phyloP scores from a whole-genome alignment of 1,140 invertebrate species.

The Dysdera silvatica region DNA sequence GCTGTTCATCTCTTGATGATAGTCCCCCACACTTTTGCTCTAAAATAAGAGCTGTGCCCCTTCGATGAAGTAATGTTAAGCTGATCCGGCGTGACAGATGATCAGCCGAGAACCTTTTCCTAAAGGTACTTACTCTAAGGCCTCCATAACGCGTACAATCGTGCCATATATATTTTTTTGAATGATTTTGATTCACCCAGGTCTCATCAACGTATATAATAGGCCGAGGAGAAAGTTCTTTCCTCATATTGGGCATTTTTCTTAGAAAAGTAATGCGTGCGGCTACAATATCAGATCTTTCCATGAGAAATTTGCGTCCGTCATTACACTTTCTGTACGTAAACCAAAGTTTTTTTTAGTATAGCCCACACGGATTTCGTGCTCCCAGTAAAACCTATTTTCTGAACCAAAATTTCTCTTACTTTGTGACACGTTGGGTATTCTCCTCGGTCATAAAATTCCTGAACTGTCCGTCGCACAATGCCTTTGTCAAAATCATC shows the following conservation, averaged over 20 bases:
- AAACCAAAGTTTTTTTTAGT: neutral
- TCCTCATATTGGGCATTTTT: neutral
- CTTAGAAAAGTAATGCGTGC: neutral
- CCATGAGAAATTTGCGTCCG: neutral
- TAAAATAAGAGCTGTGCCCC: neutral
- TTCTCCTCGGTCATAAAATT: neutral
- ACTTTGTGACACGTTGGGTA: neutral
- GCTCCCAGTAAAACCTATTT: neutral
- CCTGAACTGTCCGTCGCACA: neutral
- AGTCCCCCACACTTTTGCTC: neutral
- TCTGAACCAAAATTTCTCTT: neutral
- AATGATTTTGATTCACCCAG: neutral
- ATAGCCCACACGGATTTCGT: neutral
- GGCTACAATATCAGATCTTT: neutral
- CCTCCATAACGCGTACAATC: no score
- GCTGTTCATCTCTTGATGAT: neutral
- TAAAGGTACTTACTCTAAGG: neutral
- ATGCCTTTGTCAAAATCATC: conserved; percentile 4
- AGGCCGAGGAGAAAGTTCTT: no score
- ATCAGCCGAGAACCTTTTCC: neutral
- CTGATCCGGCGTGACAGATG: neutral
- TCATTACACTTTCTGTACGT: neutral
- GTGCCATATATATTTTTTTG: neutral
- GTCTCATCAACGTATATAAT: no score
- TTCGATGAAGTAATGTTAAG: neutral